These are phyloP conservation scores for Istiophorus platypterus DNA, from an alignment of 2,113 vertebrate genomes.

Conservation along the genomic window DNA sequence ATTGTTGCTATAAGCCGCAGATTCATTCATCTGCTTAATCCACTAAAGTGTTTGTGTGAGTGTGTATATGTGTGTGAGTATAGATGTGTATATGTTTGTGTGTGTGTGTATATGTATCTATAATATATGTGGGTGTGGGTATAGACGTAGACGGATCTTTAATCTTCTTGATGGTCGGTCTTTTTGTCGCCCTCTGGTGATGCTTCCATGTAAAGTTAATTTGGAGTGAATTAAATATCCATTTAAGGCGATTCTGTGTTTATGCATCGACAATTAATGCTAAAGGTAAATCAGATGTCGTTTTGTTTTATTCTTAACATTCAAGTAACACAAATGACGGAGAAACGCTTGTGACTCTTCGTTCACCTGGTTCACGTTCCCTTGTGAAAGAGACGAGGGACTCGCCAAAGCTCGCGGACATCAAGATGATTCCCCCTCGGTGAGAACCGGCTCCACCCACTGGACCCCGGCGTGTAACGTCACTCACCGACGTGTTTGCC, in stretches of 20 bases:
- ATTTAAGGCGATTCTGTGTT: background rate
- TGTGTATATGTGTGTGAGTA: too few species aligned
- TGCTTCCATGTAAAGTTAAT: background rate
- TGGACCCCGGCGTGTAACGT: background rate
- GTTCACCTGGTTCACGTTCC: background rate
- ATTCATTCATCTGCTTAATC: too few species aligned
- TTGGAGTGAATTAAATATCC: background rate
- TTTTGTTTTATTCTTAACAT: too few species aligned
- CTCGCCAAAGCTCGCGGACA: background rate
- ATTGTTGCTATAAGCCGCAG: too few species aligned
- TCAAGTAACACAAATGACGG: too few species aligned
- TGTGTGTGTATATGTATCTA: too few species aligned
- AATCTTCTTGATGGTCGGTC: background rate
- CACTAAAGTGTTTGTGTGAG: too few species aligned
- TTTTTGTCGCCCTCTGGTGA: conserved; percentile 57
- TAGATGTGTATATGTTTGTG: too few species aligned
- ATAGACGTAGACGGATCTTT: too few species aligned
- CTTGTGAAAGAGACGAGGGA: background rate
- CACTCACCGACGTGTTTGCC: too few species aligned
- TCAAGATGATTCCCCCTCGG: conserved; percentile 7
- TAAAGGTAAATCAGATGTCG: too few species aligned
- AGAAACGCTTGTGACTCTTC: background rate
- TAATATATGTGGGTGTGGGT: too few species aligned
- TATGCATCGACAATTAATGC: background rate
- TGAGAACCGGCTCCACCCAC: background rate